A percentile compares a stretch with the other conserved stretches of the same genome.
Evolutionary conservation across 2,888 invertebrate species (phyloP).

Genomic region (Glyphotaelius pellucidus): DNA sequence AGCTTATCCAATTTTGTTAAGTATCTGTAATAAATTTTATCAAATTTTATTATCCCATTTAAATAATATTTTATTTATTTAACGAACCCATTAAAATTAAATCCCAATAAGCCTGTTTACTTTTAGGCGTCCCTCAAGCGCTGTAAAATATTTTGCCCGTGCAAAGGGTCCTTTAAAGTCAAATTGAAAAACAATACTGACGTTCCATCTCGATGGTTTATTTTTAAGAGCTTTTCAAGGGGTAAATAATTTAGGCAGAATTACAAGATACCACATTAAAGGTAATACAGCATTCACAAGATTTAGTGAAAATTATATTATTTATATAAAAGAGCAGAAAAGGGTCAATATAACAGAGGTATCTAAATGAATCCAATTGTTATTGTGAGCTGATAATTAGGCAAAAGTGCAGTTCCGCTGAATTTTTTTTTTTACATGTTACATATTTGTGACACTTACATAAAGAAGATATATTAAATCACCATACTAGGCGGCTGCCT

Average conservation of each 20-base stretch:
- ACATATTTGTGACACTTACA: no score
- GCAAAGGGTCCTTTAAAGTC: background rate
- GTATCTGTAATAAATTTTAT: background rate
- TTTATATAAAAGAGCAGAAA: background rate
- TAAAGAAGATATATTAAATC: no score
- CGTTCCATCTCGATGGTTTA: slow-evolving; percentile 18
- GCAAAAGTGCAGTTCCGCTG: background rate
- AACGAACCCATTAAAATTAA: slow-evolving; percentile 3
- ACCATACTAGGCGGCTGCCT: no score
- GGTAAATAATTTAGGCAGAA: slow-evolving; percentile 4
- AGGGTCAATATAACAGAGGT: background rate
- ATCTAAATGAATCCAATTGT: no score
- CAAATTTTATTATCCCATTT: background rate
- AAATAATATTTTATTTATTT: background rate
- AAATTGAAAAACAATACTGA: slow-evolving; percentile 30
- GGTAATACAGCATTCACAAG: background rate
- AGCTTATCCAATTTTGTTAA: background rate
- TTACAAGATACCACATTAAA: background rate
- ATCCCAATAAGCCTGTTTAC: slow-evolving; percentile 16
- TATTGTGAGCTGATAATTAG: background rate
- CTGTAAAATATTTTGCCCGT: slow-evolving; percentile 11
- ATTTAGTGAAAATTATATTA: background rate
- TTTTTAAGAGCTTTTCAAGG: background rate
- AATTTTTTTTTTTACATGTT: no score
- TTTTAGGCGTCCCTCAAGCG: background rate